A percentile compares a stretch with the other conserved stretches of the same genome.
phyloP scores from a whole-genome alignment of 2,113 vertebrate genomes.

The Sinocyclocheilus grahami region DNA sequence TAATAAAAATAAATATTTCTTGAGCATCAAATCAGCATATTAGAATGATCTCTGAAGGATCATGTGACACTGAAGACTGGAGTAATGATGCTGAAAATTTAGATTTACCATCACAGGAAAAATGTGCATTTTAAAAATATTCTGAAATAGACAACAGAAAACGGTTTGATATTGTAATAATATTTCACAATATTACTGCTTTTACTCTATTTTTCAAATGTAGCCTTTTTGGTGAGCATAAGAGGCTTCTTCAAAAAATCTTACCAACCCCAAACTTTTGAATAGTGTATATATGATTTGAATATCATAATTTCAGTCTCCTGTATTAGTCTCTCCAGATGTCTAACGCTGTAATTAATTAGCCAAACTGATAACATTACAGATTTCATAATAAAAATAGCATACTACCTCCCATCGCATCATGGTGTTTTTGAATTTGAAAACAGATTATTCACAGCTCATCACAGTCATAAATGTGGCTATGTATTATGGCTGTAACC shows the following conservation, averaged over 20 bases:
- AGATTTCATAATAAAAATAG: too few species aligned
- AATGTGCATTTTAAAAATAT: not conserved
- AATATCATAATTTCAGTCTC: too few species aligned
- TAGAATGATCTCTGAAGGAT: not conserved
- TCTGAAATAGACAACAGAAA: not conserved
- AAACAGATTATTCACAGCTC: too few species aligned
- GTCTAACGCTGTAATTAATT: too few species aligned
- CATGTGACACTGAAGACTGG: not conserved
- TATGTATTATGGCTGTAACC: slow-evolving; percentile 15
- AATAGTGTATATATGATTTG: too few species aligned
- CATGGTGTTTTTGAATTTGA: too few species aligned
- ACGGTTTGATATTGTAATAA: not conserved
- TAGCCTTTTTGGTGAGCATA: not conserved
- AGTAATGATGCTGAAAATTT: not conserved
- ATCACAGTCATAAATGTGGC: too few species aligned
- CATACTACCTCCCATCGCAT: too few species aligned
- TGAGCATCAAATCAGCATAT: not conserved
- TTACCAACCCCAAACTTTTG: not conserved
- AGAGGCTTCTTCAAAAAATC: not conserved
- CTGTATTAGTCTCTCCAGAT: too few species aligned
- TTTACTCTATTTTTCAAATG: not conserved
- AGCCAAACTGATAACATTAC: too few species aligned
- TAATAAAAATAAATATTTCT: not conserved
- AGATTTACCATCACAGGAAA: not conserved
- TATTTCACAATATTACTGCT: not conserved